Base-by-base conservation (phyloP, 1,140 invertebrate species). In the Cherax destructor region DNA sequence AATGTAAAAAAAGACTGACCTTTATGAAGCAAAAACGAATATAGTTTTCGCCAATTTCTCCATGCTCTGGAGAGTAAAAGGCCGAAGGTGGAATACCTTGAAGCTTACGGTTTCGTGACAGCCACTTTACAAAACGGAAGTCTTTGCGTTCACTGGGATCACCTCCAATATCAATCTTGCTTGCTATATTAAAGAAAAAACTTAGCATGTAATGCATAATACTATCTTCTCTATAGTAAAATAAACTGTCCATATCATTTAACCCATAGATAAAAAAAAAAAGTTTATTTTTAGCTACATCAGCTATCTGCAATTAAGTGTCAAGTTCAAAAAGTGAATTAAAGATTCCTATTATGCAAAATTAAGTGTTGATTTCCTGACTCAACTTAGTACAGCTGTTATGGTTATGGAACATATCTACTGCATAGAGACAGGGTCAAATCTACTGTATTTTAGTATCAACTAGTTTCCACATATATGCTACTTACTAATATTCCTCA, bases 121-220 rank as follows among this genome's bases (percentile, higher is more conserved):
- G 97, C 97, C 98, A 99, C 95, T 99, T 98, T 0, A 98, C 98
- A 94, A 99, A 99, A 93, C 96, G 96, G 94, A 98, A 99, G 95
- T 99, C 99, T 92, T 96, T 97, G 0, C 95, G 93, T 85, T 95
- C 95, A 83, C 94, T 93, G 24, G 93, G 83, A 49, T 93, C 92
- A 16, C 93, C 93, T 13, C 94, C 94, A 21, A 94, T 69, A 81
- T 94, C 92, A 18, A 94, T 92, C 88, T 94, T 94, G 56, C 79
- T 93, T 83, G 86, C 92, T 92, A 80, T 52, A 85, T 30, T 30
- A 21, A 30, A 6, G 30, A 30, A 74, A 30, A 74, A 9, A 74
- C 10, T 78, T 50, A 56, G 13, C 13, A 56, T 56, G 6, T 10
- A 56, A 56, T 41, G 30, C 30, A 41, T 41, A 10, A 59, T 59